Percentiles rank a stretch among this genome's conserved stretches.
Conservation (phyloP, 2,113 vertebrate genomes). For the Gymnobelideus leadbeateri region DNA sequence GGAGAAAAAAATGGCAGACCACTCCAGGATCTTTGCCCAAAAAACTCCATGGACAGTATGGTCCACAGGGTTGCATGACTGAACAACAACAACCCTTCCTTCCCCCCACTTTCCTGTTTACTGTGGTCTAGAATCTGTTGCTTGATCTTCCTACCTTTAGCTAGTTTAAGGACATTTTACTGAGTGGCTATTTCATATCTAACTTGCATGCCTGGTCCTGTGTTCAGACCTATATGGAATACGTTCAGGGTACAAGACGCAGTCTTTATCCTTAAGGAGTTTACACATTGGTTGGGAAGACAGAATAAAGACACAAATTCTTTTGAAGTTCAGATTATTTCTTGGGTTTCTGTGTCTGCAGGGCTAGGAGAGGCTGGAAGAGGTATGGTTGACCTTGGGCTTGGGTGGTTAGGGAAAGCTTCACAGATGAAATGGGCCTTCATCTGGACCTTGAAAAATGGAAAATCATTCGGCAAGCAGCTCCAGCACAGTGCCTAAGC, state of each 20-base stretch:
- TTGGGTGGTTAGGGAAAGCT: background rate
- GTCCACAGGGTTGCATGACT: too few species aligned
- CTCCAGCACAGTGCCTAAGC: background rate
- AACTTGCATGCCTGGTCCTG: background rate
- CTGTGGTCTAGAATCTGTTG: background rate
- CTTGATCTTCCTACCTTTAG: background rate
- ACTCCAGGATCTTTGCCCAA: too few species aligned
- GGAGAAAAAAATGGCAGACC: too few species aligned
- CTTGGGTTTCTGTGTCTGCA: background rate
- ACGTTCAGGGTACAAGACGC: background rate
- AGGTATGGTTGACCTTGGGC: background rate
- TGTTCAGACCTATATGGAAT: background rate
- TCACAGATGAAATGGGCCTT: background rate
- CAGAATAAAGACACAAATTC: background rate
- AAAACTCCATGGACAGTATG: too few species aligned
- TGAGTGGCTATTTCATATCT: background rate
- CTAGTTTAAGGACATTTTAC: background rate
- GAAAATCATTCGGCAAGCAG: background rate
- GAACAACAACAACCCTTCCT: background rate
- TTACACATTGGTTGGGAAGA: background rate
- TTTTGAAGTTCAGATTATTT: background rate
- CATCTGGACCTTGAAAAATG: background rate
- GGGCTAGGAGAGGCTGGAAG: background rate
- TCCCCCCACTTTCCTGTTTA: background rate
- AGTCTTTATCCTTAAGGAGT: background rate